Percentiles rank a stretch among this genome's conserved stretches.
Evolutionary conservation across 2,888 invertebrate genomes (phyloP).

Genomic region (Andrena praecox): DNA sequence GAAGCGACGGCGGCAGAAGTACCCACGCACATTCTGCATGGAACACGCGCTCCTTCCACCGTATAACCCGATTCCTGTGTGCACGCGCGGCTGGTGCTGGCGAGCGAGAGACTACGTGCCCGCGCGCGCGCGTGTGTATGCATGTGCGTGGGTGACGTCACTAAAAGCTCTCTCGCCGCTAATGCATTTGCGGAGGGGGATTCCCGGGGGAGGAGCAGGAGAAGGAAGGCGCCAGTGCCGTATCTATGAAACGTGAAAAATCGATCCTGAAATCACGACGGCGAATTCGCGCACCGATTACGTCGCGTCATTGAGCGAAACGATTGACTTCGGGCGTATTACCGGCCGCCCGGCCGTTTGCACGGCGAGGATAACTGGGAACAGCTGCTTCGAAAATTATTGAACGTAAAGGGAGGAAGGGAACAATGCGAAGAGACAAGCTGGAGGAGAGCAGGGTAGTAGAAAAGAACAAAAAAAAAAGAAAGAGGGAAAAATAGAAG

Average conservation of each 20-base stretch:
- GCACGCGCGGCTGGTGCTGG: slow-evolving; percentile 35
- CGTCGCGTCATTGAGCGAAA: slow-evolving; percentile 62
- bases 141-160: slow-evolving; percentile 77
- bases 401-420: neutral
- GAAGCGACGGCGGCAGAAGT: slow-evolving; percentile 70
- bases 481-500: neutral
- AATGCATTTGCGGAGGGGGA: slow-evolving; percentile 82
- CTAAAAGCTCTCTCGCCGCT: slow-evolving; percentile 82
- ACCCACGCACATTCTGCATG: slow-evolving; percentile 66
- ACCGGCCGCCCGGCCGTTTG: neutral
- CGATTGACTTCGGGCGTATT: slow-evolving; percentile 42
- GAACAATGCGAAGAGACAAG: neutral
- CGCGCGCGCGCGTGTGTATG: slow-evolving; percentile 26
- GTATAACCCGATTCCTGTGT: slow-evolving; percentile 62
- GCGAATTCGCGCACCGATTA: slow-evolving; percentile 59
- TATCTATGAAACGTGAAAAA: slow-evolving; percentile 79
- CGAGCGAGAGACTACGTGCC: slow-evolving; percentile 43
- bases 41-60: slow-evolving; percentile 61
- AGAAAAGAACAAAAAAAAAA: neutral
- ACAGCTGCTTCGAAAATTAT: slow-evolving; percentile 12
- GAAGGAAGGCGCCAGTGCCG: slow-evolving; percentile 68
- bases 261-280: slow-evolving; percentile 72
- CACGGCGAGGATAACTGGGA: neutral
- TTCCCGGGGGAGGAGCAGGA: slow-evolving; percentile 67
- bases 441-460: neutral